Percentiles rank a stretch among this genome's conserved stretches.
These are phyloP conservation scores for Clunio marinus DNA, from an alignment of 2,888 invertebrate species.

Conservation along the genomic window DNA sequence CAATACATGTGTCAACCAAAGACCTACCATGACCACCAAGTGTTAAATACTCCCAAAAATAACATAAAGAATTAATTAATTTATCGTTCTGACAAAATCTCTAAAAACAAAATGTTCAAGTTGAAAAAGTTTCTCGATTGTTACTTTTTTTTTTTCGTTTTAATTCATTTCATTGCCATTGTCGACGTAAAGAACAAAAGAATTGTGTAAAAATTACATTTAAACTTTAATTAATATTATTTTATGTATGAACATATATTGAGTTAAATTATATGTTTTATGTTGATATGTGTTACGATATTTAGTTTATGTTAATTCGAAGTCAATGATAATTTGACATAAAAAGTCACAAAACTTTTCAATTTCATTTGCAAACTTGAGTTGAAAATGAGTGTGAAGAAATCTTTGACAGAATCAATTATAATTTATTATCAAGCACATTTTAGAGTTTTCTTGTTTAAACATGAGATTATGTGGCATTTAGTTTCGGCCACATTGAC, in stretches of 20 bases:
- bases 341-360: no score
- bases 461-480: neutral
- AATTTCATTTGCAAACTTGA: no score
- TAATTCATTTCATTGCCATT: neutral
- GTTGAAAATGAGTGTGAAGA: no score
- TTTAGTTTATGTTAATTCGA: no score
- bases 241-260: no score
- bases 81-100: constrained; percentile 36
- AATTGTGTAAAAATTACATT: constrained; percentile 38
- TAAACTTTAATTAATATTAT: constrained; percentile 36
- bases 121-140: constrained; percentile 33
- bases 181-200: constrained; percentile 30
- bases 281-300: no score
- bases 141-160: neutral
- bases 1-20: constrained; percentile 9
- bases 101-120: no score
- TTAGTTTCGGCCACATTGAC: constrained; percentile 24
- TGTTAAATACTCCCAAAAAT: constrained; percentile 14
- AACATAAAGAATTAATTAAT: constrained; percentile 37
- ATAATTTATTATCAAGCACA: no score
- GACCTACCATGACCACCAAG: constrained; percentile 15
- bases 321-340: no score
- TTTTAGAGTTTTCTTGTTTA: no score
- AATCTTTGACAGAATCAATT: no score
- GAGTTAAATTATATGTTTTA: no score